Conservation (phyloP, 2,888 invertebrate genomes). For the Aphelenchoides bicaudatus region DNA sequence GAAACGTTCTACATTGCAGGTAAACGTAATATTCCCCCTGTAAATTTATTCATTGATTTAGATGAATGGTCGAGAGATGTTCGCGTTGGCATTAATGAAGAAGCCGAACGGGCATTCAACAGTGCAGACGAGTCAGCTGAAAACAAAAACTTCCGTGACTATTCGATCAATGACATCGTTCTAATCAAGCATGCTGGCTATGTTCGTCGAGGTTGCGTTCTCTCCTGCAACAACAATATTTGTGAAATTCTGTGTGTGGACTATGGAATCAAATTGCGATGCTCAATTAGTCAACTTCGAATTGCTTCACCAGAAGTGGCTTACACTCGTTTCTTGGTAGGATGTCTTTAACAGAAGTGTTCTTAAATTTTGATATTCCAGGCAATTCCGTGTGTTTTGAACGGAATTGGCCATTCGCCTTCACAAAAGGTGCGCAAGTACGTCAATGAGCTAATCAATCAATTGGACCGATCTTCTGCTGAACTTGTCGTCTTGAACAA, state of each 20-base stretch:
- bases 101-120: slow-evolving; percentile 3
- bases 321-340: slow-evolving; percentile 7
- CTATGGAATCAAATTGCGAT: neutral
- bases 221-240: neutral
- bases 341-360: neutral
- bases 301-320: slow-evolving; percentile 1
- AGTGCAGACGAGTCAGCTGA: neutral
- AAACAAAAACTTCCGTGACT: slow-evolving; percentile 6
- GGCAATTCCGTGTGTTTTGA: slow-evolving; percentile 12
- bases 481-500: neutral
- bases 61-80: slow-evolving; percentile 15
- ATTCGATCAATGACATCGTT: slow-evolving; percentile 7
- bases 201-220: slow-evolving; percentile 7
- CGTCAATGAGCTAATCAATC: neutral
- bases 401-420: neutral
- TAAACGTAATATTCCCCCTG: too few species aligned
- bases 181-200: neutral
- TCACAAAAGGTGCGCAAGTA: neutral
- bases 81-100: slow-evolving; percentile 3
- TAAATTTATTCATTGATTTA: too few species aligned
- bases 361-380: neutral
- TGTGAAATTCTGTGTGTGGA: slow-evolving; percentile 2
- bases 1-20: slow-evolving; percentile 7
- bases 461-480: neutral
- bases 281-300: neutral